Percentiles rank a stretch among this genome's conserved stretches.
These are phyloP conservation scores for Tinamus major DNA, from an alignment of 2,797 vertebrate genomes.

Conservation along the genomic window DNA sequence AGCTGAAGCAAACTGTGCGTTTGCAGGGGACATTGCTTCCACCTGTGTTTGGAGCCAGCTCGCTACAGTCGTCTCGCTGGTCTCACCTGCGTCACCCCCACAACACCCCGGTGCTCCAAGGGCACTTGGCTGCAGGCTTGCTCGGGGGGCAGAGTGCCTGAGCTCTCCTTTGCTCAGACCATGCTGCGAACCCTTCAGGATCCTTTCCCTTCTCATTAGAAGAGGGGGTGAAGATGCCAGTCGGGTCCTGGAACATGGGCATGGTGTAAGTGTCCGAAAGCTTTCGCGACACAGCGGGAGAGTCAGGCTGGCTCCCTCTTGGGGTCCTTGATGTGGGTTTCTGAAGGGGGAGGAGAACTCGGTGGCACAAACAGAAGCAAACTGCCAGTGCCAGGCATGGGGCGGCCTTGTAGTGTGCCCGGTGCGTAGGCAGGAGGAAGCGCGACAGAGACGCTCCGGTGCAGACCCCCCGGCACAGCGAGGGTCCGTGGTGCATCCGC, in stretches of 20 bases:
- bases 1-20: not conserved
- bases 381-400: no score
- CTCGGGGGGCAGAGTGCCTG: not conserved
- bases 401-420: not conserved
- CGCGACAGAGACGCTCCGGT: not conserved
- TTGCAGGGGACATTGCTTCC: fast-evolving
- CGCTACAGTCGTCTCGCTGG: fast-evolving
- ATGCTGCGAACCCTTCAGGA: not conserved
- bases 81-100: not conserved
- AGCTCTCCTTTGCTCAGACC: not conserved
- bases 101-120: not conserved
- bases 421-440: fast-evolving
- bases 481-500: no score
- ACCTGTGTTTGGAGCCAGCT: no score
- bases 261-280: not conserved
- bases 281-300: not conserved
- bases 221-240: not conserved
- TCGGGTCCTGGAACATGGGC: not conserved
- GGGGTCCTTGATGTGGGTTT: not conserved
- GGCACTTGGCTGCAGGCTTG: not conserved
- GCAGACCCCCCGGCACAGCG: not conserved
- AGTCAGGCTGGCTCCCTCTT: not conserved
- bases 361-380: not conserved
- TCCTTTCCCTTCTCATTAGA: not conserved
- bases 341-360: not conserved